Evolutionary conservation across 2,888 invertebrate species (phyloP), one percentile per base, ranked within the genome.

Genomic region (Phymatocera aterrima): DNA sequence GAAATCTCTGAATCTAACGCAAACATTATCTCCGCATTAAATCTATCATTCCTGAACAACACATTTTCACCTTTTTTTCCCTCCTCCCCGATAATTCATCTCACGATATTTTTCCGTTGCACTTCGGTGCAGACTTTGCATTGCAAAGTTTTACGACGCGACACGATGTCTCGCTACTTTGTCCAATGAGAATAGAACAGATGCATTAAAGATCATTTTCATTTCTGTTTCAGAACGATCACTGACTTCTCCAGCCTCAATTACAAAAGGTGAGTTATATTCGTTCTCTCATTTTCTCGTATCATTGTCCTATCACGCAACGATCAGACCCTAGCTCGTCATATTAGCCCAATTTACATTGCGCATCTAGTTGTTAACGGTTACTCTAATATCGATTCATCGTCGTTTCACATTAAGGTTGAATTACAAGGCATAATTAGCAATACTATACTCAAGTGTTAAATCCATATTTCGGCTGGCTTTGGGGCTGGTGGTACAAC

Each of bases 171-270:
- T 46, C 15, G 68, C 34, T n/a, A 43, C 28, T 37, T 43, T 4
- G 3, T 10, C 31, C 10, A 34, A 51, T 46, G 37, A 46, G 21
- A 77, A 24, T 34, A 10, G 6, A 31, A 18, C 15, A 64, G 4
- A 4, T 15, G 34, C 3, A 18, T 46, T 31, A 77, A 34, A n/a
- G 3, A 57, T 78, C 68, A 37, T 37, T 60, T 18, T 1, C 18
- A 12, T 61, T 77, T 77, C 21, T 85, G 84, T 87, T 87, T 12
- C 87, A 87, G 87, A 78, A 85, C 88, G 77, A 86, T 87, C 81
- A 82, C 84, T 68, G 88, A 88, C 82, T 82, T 83, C 77, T 85
- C 86, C 81, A 83, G 82, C 78, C 77, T 79, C 70, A 85, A 83
- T 74, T 83, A 82, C 54, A 85, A 82, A 78, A 83, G 87, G 87